A percentile compares a stretch with the other conserved stretches of the same genome.
Conservation (phyloP, 2,888 invertebrate genomes). For the Taphrorychus bicolor region DNA sequence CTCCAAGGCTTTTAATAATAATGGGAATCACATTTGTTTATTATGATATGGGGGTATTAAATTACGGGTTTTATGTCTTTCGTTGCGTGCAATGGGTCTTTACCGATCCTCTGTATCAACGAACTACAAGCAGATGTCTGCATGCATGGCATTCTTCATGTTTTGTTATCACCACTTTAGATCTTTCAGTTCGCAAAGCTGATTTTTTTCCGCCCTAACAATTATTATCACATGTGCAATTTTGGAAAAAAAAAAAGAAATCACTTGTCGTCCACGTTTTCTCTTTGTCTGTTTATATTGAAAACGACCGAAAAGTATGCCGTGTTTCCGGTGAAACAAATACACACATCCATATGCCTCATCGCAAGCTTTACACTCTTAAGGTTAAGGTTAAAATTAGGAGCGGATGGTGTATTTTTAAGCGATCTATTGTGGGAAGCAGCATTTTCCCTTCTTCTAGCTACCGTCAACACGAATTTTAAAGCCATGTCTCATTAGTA, state of each 20-base stretch:
- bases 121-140: neutral
- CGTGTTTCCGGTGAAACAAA: neutral
- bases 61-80: constrained; percentile 5
- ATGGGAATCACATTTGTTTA: constrained; percentile 22
- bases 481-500: neutral
- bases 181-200: neutral
- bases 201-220: neutral
- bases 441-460: neutral
- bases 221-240: neutral
- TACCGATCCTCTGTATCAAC: no score
- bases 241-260: neutral
- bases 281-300: neutral
- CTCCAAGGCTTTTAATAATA: constrained; percentile 10
- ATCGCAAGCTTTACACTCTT: neutral
- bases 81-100: neutral
- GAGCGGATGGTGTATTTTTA: neutral
- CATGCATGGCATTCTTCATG: neutral
- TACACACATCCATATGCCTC: neutral
- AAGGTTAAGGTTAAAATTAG: neutral
- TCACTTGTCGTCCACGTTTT: neutral
- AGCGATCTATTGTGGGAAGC: neutral
- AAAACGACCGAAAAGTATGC: neutral
- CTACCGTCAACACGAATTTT: neutral
- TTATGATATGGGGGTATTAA: constrained; percentile 2
- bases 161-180: neutral